A percentile compares a stretch with the other conserved stretches of the same genome.
Conservation (phyloP, 2,888 invertebrate species). For the Itoplectis maculator region DNA sequence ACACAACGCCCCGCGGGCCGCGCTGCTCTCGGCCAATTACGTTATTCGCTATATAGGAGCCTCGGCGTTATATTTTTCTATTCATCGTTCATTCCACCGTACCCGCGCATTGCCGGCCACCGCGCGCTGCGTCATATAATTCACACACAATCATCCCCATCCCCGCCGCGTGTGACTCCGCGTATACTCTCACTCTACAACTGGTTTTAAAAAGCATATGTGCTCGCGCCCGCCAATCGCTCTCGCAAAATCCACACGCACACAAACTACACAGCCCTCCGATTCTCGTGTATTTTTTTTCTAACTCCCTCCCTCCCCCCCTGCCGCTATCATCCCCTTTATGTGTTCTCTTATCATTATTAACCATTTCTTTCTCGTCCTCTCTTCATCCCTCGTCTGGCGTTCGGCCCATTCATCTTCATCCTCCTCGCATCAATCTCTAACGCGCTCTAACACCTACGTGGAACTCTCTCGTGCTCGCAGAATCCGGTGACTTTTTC, state of each 20-base stretch:
- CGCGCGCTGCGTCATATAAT: conserved; percentile 64
- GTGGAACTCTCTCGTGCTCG: conserved; percentile 45
- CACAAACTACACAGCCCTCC: conserved; percentile 57
- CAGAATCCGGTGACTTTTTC: conserved; percentile 45
- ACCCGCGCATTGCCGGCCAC: no score
- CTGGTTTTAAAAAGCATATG: conserved; percentile 45
- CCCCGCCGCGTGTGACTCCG: conserved; percentile 46
- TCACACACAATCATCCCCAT: conserved; percentile 23
- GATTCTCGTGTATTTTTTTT: conserved; percentile 19
- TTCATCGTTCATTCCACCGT: conserved; percentile 13
- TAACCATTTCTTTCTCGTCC: conserved; percentile 21
- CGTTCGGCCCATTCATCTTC: conserved; percentile 36
- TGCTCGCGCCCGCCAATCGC: not conserved
- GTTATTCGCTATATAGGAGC: conserved; percentile 23
- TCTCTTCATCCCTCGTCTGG: not conserved
- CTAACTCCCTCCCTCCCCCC: not conserved
- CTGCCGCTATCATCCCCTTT: conserved; percentile 22
- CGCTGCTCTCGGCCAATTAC: conserved; percentile 2
- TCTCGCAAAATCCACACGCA: conserved; percentile 36
- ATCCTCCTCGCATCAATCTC: conserved; percentile 54
- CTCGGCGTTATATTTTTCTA: conserved; percentile 11
- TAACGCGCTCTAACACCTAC: conserved; percentile 42
- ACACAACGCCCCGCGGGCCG: not conserved
- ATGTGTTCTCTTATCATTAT: conserved; percentile 52
- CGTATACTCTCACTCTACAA: conserved; percentile 50